A percentile compares a stretch with the other conserved stretches of the same genome.
Evolutionary conservation across 1,140 invertebrate species (phyloP).

Genomic region (Pemphigus obesinymphae): DNA sequence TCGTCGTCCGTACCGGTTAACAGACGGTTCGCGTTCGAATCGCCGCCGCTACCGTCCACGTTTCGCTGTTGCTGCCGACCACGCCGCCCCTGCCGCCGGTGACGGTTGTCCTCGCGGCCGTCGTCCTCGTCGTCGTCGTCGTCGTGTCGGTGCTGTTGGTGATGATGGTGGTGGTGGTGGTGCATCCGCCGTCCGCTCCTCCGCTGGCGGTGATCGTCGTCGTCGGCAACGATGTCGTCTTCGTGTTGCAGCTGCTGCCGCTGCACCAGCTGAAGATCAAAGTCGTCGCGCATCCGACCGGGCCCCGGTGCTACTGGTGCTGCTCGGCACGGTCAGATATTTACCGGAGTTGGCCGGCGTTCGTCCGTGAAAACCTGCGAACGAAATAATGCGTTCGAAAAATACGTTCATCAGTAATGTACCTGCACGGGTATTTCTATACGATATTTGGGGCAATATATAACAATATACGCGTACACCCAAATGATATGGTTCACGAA

Average conservation of each 20-base stretch:
- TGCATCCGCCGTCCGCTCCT: constrained; percentile 2
- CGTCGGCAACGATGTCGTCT: background rate
- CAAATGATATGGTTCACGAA: too few relatives aligned
- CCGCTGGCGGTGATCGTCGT: background rate
- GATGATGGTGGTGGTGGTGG: background rate
- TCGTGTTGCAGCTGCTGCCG: background rate
- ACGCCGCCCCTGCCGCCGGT: background rate
- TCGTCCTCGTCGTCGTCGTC: background rate
- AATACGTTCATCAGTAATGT: too few relatives aligned
- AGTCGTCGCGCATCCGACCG: constrained; percentile 25
- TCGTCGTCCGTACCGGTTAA: background rate
- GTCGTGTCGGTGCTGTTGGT: background rate
- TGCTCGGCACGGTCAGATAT: background rate
- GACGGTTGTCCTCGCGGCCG: background rate
- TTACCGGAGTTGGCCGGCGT: background rate
- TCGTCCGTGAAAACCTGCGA: background rate
- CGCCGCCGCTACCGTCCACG: background rate
- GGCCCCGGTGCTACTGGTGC: background rate
- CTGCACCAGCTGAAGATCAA: constrained; percentile 18
- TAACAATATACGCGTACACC: too few relatives aligned
- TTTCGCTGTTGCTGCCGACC: background rate
- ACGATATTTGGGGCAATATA: too few relatives aligned
- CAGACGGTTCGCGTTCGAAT: background rate
- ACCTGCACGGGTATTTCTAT: too few relatives aligned
- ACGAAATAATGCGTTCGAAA: background rate